Conservation (phyloP, 2,797 vertebrate species). For the Hafferia zeledoni region DNA sequence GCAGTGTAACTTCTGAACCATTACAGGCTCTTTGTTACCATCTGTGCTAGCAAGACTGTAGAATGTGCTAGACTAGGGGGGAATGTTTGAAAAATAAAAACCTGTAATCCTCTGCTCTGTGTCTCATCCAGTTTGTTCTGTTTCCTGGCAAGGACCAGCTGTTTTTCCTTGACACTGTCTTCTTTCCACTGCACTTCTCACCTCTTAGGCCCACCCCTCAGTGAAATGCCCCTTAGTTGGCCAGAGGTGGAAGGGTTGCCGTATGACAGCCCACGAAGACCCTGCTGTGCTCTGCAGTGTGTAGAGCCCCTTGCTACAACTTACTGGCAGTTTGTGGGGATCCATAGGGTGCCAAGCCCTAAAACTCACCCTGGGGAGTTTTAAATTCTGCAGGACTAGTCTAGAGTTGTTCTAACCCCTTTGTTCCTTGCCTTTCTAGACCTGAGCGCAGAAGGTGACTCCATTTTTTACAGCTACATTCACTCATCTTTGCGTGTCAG, state of each 20-base stretch:
- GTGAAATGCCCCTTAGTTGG: background rate
- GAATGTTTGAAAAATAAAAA: slow-evolving; percentile 73
- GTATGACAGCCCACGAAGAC: background rate
- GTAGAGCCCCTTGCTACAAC: background rate
- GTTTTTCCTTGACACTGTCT: background rate
- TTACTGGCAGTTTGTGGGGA: background rate
- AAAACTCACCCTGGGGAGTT: background rate
- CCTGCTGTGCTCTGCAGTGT: background rate
- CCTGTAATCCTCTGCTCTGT: slow-evolving; percentile 61
- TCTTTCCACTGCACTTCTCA: background rate
- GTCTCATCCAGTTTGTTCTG: slow-evolving; percentile 43
- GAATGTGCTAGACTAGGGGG: slow-evolving; percentile 70
- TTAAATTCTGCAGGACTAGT: background rate
- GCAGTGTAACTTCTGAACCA: slow-evolving; percentile 43
- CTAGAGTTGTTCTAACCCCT: background rate
- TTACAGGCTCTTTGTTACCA: slow-evolving; percentile 57
- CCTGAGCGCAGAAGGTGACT: background rate
- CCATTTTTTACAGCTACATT: background rate
- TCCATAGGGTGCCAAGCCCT: background rate
- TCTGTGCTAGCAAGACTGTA: slow-evolving; percentile 65
- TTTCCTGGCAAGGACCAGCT: background rate
- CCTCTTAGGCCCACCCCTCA: background rate
- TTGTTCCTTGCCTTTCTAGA: background rate
- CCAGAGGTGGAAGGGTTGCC: background rate
- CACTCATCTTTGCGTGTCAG: background rate